phyloP scores from a whole-genome alignment of 2,888 invertebrate genomes.

The Thumatha senex region DNA sequence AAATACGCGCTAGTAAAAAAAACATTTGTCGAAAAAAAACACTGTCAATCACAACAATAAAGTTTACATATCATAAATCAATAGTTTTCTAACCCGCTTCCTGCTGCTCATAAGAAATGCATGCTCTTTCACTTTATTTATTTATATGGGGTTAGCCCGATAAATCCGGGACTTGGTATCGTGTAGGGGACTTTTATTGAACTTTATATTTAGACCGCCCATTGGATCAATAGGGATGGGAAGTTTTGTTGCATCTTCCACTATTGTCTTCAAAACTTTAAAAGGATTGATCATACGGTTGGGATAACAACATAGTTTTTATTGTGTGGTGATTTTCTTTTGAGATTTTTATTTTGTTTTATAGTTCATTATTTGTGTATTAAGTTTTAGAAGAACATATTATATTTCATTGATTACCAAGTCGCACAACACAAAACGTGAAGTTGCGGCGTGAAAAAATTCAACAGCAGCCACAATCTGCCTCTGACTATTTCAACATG shows the following conservation, averaged over 20 bases:
- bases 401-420: too few species aligned
- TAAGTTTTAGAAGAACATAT: too few species aligned
- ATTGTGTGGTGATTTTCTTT: neutral
- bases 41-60: constrained; percentile 49
- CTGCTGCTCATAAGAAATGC: constrained; percentile 77
- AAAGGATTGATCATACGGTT: neutral
- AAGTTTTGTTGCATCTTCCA: constrained; percentile 52
- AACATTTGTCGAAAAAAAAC: neutral
- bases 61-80: constrained; percentile 51
- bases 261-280: constrained; percentile 24
- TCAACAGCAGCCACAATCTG: too few species aligned
- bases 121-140: constrained; percentile 77
- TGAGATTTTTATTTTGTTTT: too few species aligned
- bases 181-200: constrained; percentile 78
- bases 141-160: constrained; percentile 81
- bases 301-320: neutral
- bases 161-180: constrained; percentile 78
- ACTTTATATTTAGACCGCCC: constrained; percentile 78
- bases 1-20: too few species aligned
- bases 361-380: too few species aligned
- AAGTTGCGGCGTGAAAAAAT: too few species aligned
- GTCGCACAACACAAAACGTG: too few species aligned
- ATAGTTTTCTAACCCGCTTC: constrained; percentile 69
- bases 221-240: constrained; percentile 71
- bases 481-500: too few species aligned